Conservation (phyloP, 1,140 invertebrate genomes). For the Drosophila santomea region DNA sequence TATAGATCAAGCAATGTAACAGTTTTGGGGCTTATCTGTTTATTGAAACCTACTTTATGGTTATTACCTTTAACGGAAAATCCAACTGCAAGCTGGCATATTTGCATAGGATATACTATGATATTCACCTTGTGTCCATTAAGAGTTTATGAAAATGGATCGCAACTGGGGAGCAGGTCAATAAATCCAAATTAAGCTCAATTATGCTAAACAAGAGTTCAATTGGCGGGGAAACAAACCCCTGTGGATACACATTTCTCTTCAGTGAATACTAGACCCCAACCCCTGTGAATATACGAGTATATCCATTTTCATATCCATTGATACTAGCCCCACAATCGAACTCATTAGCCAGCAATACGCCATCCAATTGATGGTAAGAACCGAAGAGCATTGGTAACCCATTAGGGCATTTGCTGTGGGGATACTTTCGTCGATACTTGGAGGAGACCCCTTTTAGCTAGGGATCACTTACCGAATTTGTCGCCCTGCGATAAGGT, state of each 20-base stretch:
- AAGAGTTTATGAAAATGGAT: constrained; percentile 65
- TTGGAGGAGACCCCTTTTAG: constrained; percentile 26
- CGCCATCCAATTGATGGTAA: constrained; percentile 15
- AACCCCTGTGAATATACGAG: constrained; percentile 7
- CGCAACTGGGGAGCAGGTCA: constrained; percentile 26
- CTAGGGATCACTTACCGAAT: constrained; percentile 68
- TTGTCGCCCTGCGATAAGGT: constrained; percentile 64
- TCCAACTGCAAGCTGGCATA: constrained; percentile 39
- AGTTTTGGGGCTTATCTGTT: neutral
- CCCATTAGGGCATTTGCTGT: constrained; percentile 25
- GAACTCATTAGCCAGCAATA: constrained; percentile 33
- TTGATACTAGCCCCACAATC: constrained; percentile 19
- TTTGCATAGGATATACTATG: constrained; percentile 36
- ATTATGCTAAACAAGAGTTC: constrained; percentile 64
- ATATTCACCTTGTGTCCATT: constrained; percentile 70
- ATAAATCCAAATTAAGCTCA: constrained; percentile 69
- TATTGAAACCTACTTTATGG: constrained; percentile 9
- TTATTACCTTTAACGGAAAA: constrained; percentile 41
- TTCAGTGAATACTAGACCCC: constrained; percentile 4
- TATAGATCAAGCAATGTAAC: neutral
- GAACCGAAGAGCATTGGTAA: constrained; percentile 9
- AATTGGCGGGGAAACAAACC: constrained; percentile 34
- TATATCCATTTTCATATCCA: neutral
- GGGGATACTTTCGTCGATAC: constrained; percentile 16
- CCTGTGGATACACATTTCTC: constrained; percentile 2